phyloP scores from a whole-genome alignment of 2,113 vertebrate species.

The Cryptomyrus ogoouensis region DNA sequence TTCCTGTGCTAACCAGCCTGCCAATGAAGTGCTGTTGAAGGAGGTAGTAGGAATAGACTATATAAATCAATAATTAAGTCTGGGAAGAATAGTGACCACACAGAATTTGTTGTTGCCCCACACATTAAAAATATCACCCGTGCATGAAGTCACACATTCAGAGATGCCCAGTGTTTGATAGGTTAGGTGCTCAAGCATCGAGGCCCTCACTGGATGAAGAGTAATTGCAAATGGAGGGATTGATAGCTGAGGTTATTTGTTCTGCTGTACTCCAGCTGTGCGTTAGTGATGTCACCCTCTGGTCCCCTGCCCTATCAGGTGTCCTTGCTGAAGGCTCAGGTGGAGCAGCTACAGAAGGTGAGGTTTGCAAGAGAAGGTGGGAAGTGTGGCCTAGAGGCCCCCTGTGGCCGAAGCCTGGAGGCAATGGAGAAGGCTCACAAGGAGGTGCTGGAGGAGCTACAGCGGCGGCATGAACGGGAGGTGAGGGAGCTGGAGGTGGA shows the following conservation, averaged over 20 bases:
- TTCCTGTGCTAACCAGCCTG: slow-evolving; percentile 29
- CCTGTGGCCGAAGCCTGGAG: slow-evolving; percentile 74
- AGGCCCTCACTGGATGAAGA: neutral
- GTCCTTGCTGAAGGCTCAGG: slow-evolving; percentile 61
- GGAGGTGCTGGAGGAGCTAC: slow-evolving; percentile 74
- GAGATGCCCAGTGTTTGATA: neutral
- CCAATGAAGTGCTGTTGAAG: slow-evolving; percentile 64
- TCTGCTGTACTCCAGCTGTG: neutral
- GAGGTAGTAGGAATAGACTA: slow-evolving; percentile 61
- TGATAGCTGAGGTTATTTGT: neutral
- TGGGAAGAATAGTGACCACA: neutral
- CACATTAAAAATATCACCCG: neutral
- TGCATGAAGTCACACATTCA: neutral
- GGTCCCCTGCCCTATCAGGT: slow-evolving; percentile 16
- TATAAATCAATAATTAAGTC: neutral
- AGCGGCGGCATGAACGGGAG: slow-evolving; percentile 73
- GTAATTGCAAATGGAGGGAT: neutral
- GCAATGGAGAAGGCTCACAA: slow-evolving; percentile 78
- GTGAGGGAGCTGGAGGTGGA: slow-evolving; percentile 68
- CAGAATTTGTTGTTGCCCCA: neutral
- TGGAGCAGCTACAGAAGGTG: slow-evolving; percentile 55
- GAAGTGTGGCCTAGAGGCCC: slow-evolving; percentile 51
- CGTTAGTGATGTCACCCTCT: neutral
- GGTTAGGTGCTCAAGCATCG: neutral
- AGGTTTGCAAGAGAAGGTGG: slow-evolving; percentile 28